Base-by-base conservation (phyloP, 2,888 invertebrate genomes). In the Diaperis boleti region DNA sequence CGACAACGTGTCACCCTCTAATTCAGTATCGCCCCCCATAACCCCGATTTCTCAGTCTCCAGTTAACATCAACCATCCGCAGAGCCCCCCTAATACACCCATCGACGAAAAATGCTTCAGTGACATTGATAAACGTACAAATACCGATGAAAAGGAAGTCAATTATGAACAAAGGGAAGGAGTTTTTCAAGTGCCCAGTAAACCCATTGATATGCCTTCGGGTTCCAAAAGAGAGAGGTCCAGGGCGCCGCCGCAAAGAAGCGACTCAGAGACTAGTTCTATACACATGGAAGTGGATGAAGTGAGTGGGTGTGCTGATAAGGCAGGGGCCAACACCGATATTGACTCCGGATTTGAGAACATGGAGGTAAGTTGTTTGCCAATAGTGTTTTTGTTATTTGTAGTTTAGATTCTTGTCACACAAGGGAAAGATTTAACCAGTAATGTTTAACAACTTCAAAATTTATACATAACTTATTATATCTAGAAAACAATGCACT, bases 291-390 rank as follows among this genome's bases (percentile, higher is more conserved):
- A 89, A 72, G 84, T 87, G 14, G 86, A 87, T 70, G 86, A 86
- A 61, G 82, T 75, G 15, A 82, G 79, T 68, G 82, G 77, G 5
- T 77, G 76, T 60, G 77, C 72, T 4, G 81, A 81, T 78, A 75
- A 85, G 80, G 71, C 74, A 55, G 76, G 74, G 5, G 82, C 79
- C 42, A 84, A 82, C 68, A 84, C 84, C 17, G 89, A 89, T 77
- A 87, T 88, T 26, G 90, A 90, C 79, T 89, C 89, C 4, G 89
- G 89, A 13, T 88, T 90, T 73, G 91, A 91, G 79, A 89, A 88
- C 71, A 91, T 91, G 91, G 91, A 91, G 79, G 84, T 81, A 62
- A 76, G 75, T n/a, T 65, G 33, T 20, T 15, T 18, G 7, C 29
- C 10, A n/a, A n/a, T n/a, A n/a, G n/a, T n/a, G n/a, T n/a, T n/a